Evolutionary conservation across 1,140 invertebrate species (phyloP).

Genomic region (Drosophila tropicalis): DNA sequence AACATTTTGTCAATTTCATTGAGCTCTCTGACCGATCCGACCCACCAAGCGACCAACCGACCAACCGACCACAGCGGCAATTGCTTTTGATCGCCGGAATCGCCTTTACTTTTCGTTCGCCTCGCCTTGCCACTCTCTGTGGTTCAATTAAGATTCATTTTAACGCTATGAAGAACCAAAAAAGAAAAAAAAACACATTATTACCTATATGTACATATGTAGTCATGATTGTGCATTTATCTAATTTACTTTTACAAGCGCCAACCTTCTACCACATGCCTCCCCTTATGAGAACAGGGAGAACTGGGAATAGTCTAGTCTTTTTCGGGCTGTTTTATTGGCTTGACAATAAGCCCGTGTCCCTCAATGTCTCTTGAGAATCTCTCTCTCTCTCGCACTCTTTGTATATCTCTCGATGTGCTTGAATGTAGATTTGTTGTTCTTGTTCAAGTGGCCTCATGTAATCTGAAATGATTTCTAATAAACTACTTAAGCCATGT

Average conservation of each 20-base stretch:
- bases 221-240: conserved; percentile 75
- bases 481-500: conserved; percentile 5
- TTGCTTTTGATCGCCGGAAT: conserved; percentile 60
- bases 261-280: conserved; percentile 38
- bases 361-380: conserved; percentile 2
- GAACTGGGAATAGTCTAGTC: conserved; percentile 49
- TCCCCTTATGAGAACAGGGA: no score
- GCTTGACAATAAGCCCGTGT: conserved; percentile 77
- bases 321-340: conserved; percentile 57
- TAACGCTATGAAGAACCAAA: conserved; percentile 40
- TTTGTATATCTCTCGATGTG: neutral
- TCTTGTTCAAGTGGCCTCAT: neutral
- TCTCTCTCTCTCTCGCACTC: neutral
- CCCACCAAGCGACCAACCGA: conserved; percentile 47
- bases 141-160: conserved; percentile 80
- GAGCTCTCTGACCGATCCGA: conserved; percentile 63
- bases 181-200: conserved; percentile 7
- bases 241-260: conserved; percentile 80
- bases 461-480: conserved; percentile 10
- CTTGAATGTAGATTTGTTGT: conserved; percentile 54
- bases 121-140: conserved; percentile 35
- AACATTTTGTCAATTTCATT: conserved; percentile 81
- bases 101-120: neutral
- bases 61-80: conserved; percentile 53
- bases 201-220: conserved; percentile 8